These are phyloP conservation scores for Recurvirostra avosetta DNA, from an alignment of 2,113 vertebrate genomes.

Conservation along the genomic window DNA sequence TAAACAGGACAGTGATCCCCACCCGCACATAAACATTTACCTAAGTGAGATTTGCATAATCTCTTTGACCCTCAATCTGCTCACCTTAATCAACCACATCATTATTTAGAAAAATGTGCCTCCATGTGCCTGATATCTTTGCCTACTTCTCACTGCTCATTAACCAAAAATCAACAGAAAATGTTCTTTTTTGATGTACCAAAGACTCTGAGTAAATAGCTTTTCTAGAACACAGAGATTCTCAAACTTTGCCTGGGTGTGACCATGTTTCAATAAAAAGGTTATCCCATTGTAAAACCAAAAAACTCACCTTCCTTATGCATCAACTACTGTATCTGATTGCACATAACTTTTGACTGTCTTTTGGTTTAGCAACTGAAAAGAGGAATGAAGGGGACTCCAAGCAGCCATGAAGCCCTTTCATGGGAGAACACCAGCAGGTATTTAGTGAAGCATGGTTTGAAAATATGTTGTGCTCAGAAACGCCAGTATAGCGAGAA, in stretches of 20 bases:
- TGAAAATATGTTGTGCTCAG: not conserved
- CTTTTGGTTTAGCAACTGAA: not conserved
- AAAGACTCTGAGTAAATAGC: not conserved
- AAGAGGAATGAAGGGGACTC: not conserved
- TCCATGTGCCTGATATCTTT: not conserved
- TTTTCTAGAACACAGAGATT: not conserved
- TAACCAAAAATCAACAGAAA: constrained; percentile 44
- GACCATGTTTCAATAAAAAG: not conserved
- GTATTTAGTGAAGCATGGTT: not conserved
- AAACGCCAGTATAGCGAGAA: not conserved
- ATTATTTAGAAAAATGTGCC: constrained; percentile 2
- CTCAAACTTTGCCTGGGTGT: not conserved
- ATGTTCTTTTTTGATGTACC: not conserved
- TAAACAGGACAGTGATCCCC: not conserved
- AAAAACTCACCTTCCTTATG: not conserved
- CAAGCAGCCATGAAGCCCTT: not conserved
- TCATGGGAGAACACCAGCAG: not conserved
- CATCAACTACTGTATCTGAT: not conserved
- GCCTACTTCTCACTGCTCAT: constrained; percentile 26
- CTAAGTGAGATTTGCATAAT: constrained; percentile 42
- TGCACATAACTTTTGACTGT: not conserved
- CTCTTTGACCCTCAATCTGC: constrained; percentile 9
- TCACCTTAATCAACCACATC: not conserved
- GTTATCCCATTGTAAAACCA: not conserved
- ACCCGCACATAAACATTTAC: constrained; percentile 1